Percentiles rank a stretch among this genome's conserved stretches.
phyloP scores from a whole-genome alignment of 1,140 invertebrate species.

The Aethina tumida region DNA sequence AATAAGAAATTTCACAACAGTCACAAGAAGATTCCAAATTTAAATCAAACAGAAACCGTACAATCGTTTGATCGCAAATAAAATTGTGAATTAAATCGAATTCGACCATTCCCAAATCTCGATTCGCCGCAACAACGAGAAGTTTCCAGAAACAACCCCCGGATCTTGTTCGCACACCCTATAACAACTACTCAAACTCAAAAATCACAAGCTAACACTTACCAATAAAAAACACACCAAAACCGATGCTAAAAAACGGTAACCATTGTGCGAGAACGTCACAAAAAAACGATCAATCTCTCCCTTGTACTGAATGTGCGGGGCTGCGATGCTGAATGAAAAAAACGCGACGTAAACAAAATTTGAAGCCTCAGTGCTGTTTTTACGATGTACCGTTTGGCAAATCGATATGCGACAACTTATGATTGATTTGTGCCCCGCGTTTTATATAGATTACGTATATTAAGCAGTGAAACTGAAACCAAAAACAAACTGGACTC shows the following conservation, averaged over 20 bases:
- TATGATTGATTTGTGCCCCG: too few species aligned
- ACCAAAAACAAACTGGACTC: too few species aligned
- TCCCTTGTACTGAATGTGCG: too few species aligned
- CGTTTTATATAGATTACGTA: too few species aligned
- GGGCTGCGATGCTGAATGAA: too few species aligned
- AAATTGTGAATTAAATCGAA: slow-evolving; percentile 3
- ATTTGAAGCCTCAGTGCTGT: too few species aligned
- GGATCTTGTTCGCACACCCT: slow-evolving; percentile 1
- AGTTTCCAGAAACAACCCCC: slow-evolving; percentile 1
- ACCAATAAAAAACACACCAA: slow-evolving; percentile 10
- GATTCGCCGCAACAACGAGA: slow-evolving; percentile 2
- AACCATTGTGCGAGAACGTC: slow-evolving; percentile 3
- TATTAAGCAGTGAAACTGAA: too few species aligned
- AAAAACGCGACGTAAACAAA: too few species aligned
- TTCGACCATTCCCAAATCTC: background rate
- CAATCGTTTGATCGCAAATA: background rate
- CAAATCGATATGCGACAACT: too few species aligned
- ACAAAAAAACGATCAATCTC: slow-evolving; percentile 1
- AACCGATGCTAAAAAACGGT: slow-evolving; percentile 16
- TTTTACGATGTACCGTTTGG: too few species aligned
- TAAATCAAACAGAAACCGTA: background rate
- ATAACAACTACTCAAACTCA: slow-evolving; percentile 2
- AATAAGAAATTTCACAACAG: too few species aligned
- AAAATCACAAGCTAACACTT: slow-evolving; percentile 3
- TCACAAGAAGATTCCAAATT: background rate